Base-by-base conservation (phyloP, 1,140 invertebrate genomes). In the Trissolcus basalis region DNA sequence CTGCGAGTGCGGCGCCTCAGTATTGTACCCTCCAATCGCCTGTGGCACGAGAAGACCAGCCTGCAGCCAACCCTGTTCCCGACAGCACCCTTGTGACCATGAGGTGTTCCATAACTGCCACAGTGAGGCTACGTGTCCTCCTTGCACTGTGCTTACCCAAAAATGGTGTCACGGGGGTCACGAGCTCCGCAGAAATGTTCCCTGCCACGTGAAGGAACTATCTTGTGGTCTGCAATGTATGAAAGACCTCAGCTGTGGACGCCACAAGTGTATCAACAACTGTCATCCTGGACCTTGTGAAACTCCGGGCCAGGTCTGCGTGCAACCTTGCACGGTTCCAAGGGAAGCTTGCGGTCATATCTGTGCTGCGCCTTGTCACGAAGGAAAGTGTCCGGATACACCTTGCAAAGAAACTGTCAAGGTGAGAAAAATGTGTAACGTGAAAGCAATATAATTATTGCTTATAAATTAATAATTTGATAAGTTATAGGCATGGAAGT, bases 111-210 rank as follows among this genome's bases (percentile, higher is more conserved):
- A 97, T 84, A 89, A 88, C 39, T 96, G 95, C 83, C 95, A 96
- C 82, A 91, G 90, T 56, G 87, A 88, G 32, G 61, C 88, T 5
- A 88, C 90, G 0, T 99, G 98, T 87, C 97, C 97, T n/a, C 97
- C 97, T 4, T 99, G 97, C 88, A 94, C 96, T 15, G 93, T 95
- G 45, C 91, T 98, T 27, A 96, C 95, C 12, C 91, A 93, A 63
- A 96, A 96, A 84, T 93, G 91, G 88, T 99, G 97, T 84, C 93
- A 95, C 82, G 97, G 97, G 1, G 89, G 91, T 11, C 97, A 99
- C 85, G 96, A 98, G 88, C 88, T 95, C 67, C 89, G 96, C 7
- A 94, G 94, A 80, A 95, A 95, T 16, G 96, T 98, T 93, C n/a
- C n/a, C n/a, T 98, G 97, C 87, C 93, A 97, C 60, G 91, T 96